phyloP scores from a whole-genome alignment of 2,113 vertebrate genomes.

The Microcebus ravelobensis region DNA sequence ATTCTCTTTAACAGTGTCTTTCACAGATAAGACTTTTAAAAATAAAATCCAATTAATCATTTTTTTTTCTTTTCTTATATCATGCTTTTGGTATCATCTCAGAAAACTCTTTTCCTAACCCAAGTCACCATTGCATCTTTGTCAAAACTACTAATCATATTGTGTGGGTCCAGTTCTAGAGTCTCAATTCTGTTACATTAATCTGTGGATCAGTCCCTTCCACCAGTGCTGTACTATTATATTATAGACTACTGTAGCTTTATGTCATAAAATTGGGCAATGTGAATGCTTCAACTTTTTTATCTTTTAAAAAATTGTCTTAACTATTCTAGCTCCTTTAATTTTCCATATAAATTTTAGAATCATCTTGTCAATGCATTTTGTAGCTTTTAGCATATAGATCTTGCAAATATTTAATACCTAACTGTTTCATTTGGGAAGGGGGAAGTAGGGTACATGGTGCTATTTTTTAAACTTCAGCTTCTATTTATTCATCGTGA shows the following conservation, averaged over 20 bases:
- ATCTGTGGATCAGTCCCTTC: not conserved
- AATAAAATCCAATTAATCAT: not conserved
- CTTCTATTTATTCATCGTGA: not conserved
- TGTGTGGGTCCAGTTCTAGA: not conserved
- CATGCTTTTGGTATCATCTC: not conserved
- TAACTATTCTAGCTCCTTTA: not conserved
- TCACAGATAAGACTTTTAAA: not conserved
- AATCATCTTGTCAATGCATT: not conserved
- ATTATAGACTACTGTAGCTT: not conserved
- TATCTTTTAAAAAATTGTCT: not conserved
- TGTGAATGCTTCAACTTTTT: not conserved
- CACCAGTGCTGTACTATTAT: not conserved
- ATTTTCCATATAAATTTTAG: not conserved
- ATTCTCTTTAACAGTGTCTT: not conserved
- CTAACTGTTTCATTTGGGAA: not conserved
- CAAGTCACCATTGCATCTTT: not conserved
- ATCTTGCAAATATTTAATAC: not conserved
- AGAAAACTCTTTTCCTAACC: not conserved
- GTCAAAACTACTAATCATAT: not conserved
- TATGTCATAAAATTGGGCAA: not conserved
- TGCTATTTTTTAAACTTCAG: slow-evolving; percentile 12
- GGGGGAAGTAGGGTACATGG: not conserved
- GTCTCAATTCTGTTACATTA: not conserved
- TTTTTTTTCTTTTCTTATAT: not conserved
- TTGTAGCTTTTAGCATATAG: not conserved